Conservation (phyloP, 2,113 vertebrate species). For the Thermophis baileyi region DNA sequence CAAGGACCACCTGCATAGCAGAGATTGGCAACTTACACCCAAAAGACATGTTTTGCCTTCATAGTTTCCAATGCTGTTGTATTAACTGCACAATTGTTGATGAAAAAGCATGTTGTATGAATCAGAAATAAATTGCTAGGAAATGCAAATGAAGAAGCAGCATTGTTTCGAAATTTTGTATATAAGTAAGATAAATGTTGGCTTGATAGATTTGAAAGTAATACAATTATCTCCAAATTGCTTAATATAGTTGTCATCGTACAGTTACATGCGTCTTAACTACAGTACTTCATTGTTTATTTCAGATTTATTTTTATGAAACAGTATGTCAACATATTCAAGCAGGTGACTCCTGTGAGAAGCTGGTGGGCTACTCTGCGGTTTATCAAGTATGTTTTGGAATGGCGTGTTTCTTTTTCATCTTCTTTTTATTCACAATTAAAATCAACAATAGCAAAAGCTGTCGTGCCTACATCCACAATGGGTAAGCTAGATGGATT, state of each 20-base stretch:
- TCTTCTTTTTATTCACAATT: constrained; percentile 85
- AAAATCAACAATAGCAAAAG: constrained; percentile 83
- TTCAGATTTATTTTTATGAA: constrained; percentile 85
- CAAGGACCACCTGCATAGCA: background rate
- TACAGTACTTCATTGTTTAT: background rate
- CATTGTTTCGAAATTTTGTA: background rate
- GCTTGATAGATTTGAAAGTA: too few species aligned
- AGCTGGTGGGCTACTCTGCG: constrained; percentile 88
- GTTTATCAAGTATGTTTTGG: constrained; percentile 98
- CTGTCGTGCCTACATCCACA: constrained; percentile 90
- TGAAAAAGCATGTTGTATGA: background rate
- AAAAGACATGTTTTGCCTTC: background rate
- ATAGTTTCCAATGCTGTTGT: background rate
- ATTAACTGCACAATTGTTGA: background rate
- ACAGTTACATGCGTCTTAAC: background rate
- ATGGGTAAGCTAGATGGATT: constrained; percentile 77
- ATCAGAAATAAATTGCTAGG: background rate
- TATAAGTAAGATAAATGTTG: background rate
- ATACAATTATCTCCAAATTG: background rate
- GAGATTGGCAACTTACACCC: background rate
- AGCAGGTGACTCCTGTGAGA: constrained; percentile 84
- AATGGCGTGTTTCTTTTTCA: constrained; percentile 95
- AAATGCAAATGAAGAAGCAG: background rate
- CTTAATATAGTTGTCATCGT: background rate
- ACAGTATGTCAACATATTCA: constrained; percentile 82